Evolutionary conservation across 2,113 vertebrate genomes (phyloP).

Genomic region (rat (Rattus norvegicus)): DNA sequence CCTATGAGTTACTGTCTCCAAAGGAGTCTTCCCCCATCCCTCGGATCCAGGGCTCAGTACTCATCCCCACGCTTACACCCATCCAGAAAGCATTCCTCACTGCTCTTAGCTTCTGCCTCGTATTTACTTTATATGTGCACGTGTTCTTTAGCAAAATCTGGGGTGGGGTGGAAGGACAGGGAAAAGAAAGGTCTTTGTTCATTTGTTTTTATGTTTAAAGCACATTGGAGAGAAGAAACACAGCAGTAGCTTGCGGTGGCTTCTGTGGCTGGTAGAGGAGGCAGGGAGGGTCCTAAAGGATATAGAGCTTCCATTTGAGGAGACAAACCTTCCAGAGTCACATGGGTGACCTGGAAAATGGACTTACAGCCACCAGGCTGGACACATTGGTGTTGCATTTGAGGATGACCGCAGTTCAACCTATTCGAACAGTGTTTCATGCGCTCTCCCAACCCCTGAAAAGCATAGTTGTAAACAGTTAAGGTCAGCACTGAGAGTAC

Average conservation of each 20-base stretch:
- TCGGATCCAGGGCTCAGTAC: background rate
- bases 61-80: rapidly evolving
- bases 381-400: too few relatives aligned
- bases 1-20: background rate
- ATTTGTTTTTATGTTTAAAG: background rate
- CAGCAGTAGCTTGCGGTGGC: background rate
- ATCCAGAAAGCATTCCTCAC: too few relatives aligned
- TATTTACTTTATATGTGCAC: background rate
- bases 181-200: background rate
- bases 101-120: background rate
- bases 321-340: background rate
- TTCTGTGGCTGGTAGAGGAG: background rate
- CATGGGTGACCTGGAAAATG: too few relatives aligned
- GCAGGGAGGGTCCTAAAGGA: background rate
- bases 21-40: background rate
- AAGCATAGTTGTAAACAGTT: background rate
- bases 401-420: background rate
- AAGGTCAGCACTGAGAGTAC: background rate
- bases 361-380: background rate
- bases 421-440: background rate
- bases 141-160: background rate
- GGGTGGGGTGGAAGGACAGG: background rate
- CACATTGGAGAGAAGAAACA: background rate
- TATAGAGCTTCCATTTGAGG: background rate
- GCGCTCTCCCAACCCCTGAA: background rate